Base-by-base conservation (phyloP, 2,113 vertebrate genomes). In the Himantopus leucocephalus region DNA sequence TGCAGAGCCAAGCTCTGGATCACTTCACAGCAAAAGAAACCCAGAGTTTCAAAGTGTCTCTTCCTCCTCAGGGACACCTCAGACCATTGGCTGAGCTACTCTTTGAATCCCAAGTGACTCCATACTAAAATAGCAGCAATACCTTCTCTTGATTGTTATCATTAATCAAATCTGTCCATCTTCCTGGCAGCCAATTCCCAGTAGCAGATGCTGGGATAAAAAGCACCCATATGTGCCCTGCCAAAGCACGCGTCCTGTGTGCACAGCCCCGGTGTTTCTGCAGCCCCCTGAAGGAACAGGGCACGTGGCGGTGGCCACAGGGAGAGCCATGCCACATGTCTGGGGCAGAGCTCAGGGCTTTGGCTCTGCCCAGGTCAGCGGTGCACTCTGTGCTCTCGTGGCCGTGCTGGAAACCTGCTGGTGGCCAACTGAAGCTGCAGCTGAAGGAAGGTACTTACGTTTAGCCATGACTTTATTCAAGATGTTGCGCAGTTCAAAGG, bases 401-500 rank as follows among this genome's bases (percentile, higher is more conserved):
- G 58, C 23, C 6, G 22, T 0, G 1, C 24, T 76, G 64, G 30
- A 35, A 77, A 39, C 14, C 56, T 37, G 56, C 48, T 66, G 58
- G 53, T 18, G 63, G 55, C 32, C 67, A 73, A 0, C 22, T 32
- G 50, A 50, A 30, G 43, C 12, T 12, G 15, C 73, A 29, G 29
- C 0, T 45, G 34, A 34, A 53, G 17, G 62, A 80, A 77, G 47
- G 63, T 41, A 97, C 98, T 98, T 91, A 99, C 98, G 97, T 94
- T 96, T 98, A 37, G 98, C 98, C 37, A 98, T 94, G 52, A 99
- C 85, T 96, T 96, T 97, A 37, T 97, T 98, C 94, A 99, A 75
- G 97, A 98, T 98, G 63, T 63, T 97, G 91, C 97, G 97, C 66
- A 98, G 72, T 80, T 99, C 98, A 0, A 98, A 98, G 87, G 98